Base-by-base conservation (phyloP, 2,888 invertebrate species). In the Drosophila ustulata region DNA sequence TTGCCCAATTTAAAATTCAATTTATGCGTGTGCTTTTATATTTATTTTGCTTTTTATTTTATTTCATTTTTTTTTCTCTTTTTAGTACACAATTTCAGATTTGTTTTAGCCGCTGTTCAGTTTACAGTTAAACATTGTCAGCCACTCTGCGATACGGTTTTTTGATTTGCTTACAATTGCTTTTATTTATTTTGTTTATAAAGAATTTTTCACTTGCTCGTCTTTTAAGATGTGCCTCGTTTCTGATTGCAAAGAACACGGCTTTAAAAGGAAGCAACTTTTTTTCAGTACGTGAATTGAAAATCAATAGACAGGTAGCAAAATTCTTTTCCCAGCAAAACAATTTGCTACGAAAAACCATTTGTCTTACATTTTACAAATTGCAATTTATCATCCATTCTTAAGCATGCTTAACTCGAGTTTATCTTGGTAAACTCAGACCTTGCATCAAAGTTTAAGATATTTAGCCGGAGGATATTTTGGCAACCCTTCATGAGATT, bases 1-100 rank as follows among this genome's bases (percentile, higher is more conserved):
- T 58, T 67, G 41, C 9, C 18, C 52, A 64, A 68, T 73, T 52
- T 78, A 56, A 78, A 77, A 75, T 78, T 78, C 52, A 78, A 65
- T 65, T 68, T 62, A n/a, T 57, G 47, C 11, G n/a, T 39, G 32
- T 23, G 39, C 28, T 23, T 46, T 57, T 25, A 49, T 51, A 52
- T 50, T 61, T 66, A 41, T 52, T 51, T 62, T 58, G 23, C 23
- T 46, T 57, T 34, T 30, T 34, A 56, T 50, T 50, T 59, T 8
- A 8, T 41, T 59, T 43, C 9, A 26, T 53, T 26, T 41, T 58
- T 11, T 32, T n/a, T 23, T 46, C n/a, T n/a, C 37, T 11, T n/a
- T 57, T 52, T 28, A 39, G 30, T 25, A 13, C 13, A n/a, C 28
- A 32, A 30, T 26, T 39, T 18, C 45, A 41, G 46, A 39, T 50